Conservation (phyloP, 2,888 invertebrate genomes). For the Pyrrhosoma nymphula region DNA sequence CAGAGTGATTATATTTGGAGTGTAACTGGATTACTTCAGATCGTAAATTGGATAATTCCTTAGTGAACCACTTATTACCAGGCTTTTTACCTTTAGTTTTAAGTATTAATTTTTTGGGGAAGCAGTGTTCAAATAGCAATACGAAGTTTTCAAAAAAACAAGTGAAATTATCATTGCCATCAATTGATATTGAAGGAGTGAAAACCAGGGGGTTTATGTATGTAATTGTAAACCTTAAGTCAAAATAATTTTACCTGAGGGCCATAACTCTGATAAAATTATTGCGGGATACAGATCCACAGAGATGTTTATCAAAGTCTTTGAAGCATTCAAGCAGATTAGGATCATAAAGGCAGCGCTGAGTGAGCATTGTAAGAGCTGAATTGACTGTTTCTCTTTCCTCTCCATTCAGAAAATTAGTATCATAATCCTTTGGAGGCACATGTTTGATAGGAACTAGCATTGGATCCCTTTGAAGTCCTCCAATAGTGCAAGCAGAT, state of each 20-base stretch:
- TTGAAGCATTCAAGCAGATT: constrained; percentile 74
- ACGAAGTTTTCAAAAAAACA: too few species aligned
- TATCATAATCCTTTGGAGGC: constrained; percentile 83
- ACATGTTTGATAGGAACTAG: constrained; percentile 85
- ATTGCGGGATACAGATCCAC: constrained; percentile 84
- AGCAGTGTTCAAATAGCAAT: too few species aligned
- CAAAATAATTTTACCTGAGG: constrained; percentile 9
- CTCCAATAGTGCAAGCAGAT: constrained; percentile 84
- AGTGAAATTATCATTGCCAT: too few species aligned
- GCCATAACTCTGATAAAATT: constrained; percentile 85
- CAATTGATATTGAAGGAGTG: too few species aligned
- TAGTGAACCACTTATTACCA: too few species aligned
- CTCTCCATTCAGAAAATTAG: constrained; percentile 86
- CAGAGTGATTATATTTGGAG: too few species aligned
- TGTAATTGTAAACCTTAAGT: too few species aligned
- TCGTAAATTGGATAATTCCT: too few species aligned
- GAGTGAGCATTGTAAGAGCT: constrained; percentile 85
- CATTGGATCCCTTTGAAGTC: constrained; percentile 85
- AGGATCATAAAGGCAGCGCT: constrained; percentile 76
- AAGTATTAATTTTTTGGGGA: too few species aligned
- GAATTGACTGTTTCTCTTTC: constrained; percentile 83
- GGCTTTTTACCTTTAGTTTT: too few species aligned
- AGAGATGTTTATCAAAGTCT: constrained; percentile 85
- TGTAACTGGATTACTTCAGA: too few species aligned
- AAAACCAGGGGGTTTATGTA: too few species aligned